Percentiles rank a stretch among this genome's conserved stretches.
Conservation (phyloP, 1,140 invertebrate species). For the Drosophila paulistorum region DNA sequence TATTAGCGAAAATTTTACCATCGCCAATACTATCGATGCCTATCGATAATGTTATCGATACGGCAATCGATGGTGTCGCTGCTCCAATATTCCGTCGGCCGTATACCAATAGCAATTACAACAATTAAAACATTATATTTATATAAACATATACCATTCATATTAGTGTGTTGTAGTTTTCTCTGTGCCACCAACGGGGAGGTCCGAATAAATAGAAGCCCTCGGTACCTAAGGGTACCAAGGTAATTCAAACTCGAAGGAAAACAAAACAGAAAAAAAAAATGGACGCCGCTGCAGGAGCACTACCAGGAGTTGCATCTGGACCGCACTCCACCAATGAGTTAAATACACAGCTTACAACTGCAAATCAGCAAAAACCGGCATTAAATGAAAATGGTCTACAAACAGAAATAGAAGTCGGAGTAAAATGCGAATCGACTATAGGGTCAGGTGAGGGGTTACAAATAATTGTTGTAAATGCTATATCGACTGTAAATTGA, state of each 20-base stretch:
- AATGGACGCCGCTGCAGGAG: constrained; percentile 54
- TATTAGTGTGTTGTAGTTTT: neutral
- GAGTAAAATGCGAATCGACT: constrained; percentile 61
- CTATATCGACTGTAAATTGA: constrained; percentile 5
- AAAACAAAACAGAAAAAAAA: constrained; percentile 2
- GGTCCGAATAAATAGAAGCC: neutral
- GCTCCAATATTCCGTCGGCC: neutral
- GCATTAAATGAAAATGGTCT: constrained; percentile 72
- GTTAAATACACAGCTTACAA: constrained; percentile 35
- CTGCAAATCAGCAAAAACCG: constrained; percentile 52
- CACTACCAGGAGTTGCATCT: constrained; percentile 17
- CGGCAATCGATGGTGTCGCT: neutral
- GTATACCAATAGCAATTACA: neutral
- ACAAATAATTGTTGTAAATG: neutral
- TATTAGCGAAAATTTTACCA: no score
- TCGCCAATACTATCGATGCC: no score
- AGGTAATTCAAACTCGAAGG: neutral
- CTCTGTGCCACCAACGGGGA: neutral
- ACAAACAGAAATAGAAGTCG: constrained; percentile 60
- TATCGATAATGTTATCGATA: no score
- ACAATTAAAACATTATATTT: constrained; percentile 3
- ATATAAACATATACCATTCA: neutral
- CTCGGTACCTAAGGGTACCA: constrained; percentile 11
- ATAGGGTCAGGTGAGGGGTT: constrained; percentile 42
- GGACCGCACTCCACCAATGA: constrained; percentile 45